Percentiles rank a stretch among this genome's conserved stretches.
Evolutionary conservation across 2,797 vertebrate species (phyloP).

Genomic region (Esox lucius): DNA sequence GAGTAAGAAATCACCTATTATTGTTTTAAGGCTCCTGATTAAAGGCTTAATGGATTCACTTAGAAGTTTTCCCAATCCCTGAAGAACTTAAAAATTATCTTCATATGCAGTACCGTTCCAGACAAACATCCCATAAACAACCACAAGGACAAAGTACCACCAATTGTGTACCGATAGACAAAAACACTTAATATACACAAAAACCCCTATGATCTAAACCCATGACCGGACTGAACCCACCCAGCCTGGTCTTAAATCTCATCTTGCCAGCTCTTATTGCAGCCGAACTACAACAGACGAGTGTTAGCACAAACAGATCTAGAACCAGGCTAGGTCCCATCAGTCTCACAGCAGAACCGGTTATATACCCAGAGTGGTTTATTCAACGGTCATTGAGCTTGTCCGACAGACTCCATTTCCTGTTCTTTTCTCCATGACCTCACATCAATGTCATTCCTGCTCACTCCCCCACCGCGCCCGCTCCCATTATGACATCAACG

Average conservation of each 20-base stretch:
- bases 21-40: not conserved
- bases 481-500: slow-evolving; percentile 13
- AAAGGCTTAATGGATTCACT: not conserved
- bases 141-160: not conserved
- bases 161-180: not conserved
- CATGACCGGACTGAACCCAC: not conserved
- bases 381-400: slow-evolving; percentile 1
- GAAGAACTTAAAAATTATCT: not conserved
- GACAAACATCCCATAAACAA: not conserved
- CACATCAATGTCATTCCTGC: not conserved
- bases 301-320: not conserved
- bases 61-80: not conserved
- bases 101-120: not conserved
- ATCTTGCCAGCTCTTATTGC: not conserved
- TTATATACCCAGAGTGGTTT: slow-evolving; percentile 25
- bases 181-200: not conserved
- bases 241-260: not conserved
- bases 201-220: not conserved
- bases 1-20: not conserved
- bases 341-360: slow-evolving; percentile 48
- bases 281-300: not conserved
- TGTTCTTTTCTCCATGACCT: not conserved
- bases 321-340: not conserved
- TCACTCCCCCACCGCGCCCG: not conserved
- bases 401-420: slow-evolving; percentile 3